These are phyloP conservation scores for Lathronympha strigana DNA, from an alignment of 2,888 invertebrate species.

Conservation along the genomic window DNA sequence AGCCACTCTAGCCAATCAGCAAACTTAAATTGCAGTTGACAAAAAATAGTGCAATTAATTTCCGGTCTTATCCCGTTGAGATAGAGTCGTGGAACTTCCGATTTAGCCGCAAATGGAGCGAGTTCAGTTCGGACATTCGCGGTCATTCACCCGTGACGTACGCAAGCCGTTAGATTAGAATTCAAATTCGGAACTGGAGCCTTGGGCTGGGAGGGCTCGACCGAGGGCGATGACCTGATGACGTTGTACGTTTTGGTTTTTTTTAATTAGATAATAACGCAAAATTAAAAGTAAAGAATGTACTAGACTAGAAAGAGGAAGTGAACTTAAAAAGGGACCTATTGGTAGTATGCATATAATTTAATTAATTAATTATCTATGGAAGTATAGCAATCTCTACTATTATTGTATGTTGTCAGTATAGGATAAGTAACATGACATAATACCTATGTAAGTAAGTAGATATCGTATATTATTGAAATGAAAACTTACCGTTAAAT, in stretches of 20 bases:
- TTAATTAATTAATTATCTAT: no score
- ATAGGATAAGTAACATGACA: no score
- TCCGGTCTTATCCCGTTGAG: constrained; percentile 14
- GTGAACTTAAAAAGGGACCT: no score
- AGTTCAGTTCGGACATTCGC: constrained; percentile 64
- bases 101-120: constrained; percentile 29
- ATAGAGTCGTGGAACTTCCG: constrained; percentile 22
- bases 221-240: constrained; percentile 49
- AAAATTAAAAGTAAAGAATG: no score
- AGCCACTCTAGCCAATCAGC: constrained; percentile 24
- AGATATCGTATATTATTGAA: no score
- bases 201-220: constrained; percentile 56
- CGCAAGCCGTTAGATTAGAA: constrained; percentile 74
- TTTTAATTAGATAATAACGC: not conserved
- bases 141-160: constrained; percentile 71
- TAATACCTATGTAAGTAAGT: no score
- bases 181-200: constrained; percentile 73
- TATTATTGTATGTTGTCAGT: no score
- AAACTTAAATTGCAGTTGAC: constrained; percentile 22
- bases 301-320: no score
- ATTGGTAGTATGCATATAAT: no score
- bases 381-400: no score
- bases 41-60: constrained; percentile 21
- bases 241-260: constrained; percentile 9
- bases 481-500: no score